Percentiles rank a stretch among this genome's conserved stretches.
Conservation (phyloP, 1,140 invertebrate genomes). For the Cecropterus lyciades region DNA sequence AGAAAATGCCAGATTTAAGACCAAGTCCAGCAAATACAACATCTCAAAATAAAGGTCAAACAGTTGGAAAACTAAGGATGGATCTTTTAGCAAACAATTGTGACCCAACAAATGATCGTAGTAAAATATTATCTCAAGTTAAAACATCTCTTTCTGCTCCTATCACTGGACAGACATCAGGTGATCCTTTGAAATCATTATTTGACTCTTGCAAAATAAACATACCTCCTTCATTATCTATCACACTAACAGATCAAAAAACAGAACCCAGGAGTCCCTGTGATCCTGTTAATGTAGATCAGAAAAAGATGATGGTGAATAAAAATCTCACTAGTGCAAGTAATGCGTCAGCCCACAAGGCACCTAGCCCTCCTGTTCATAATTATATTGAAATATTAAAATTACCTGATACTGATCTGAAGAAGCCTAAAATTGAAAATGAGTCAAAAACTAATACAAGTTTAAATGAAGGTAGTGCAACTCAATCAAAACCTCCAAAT, state of each 20-base stretch:
- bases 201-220: conserved; percentile 86
- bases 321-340: conserved; percentile 64
- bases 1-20: conserved; percentile 78
- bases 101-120: conserved; percentile 76
- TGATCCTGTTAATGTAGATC: conserved; percentile 56
- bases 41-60: conserved; percentile 57
- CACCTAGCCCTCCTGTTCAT: conserved; percentile 83
- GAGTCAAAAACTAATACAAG: conserved; percentile 53
- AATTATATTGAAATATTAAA: conserved; percentile 86
- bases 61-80: conserved; percentile 71
- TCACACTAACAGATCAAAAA: conserved; percentile 85
- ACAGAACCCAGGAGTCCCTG: conserved; percentile 59
- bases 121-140: conserved; percentile 76
- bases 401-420: conserved; percentile 79
- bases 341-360: conserved; percentile 62
- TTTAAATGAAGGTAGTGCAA: conserved; percentile 52
- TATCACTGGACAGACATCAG: conserved; percentile 59
- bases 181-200: conserved; percentile 83
- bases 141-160: conserved; percentile 63
- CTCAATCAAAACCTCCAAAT: conserved; percentile 48
- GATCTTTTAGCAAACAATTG: conserved; percentile 78
- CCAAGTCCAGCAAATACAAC: conserved; percentile 55
- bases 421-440: conserved; percentile 54
- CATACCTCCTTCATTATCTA: conserved; percentile 85
- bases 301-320: conserved; percentile 69